These are phyloP conservation scores for Cyprinodon diabolis DNA, from an alignment of 2,797 vertebrate species.

Conservation along the genomic window DNA sequence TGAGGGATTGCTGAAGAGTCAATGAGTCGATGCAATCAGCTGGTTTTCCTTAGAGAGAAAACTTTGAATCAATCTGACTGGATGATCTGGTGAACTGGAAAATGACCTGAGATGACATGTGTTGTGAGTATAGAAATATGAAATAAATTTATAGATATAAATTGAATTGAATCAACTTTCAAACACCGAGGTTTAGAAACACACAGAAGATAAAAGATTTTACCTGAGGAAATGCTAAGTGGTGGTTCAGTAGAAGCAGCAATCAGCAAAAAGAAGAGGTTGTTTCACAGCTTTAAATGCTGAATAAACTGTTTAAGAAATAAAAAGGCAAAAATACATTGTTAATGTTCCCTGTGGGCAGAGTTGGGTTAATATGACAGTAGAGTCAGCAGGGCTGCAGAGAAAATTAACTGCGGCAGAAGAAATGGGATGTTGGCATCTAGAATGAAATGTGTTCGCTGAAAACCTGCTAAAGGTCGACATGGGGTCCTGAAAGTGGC, in stretches of 20 bases:
- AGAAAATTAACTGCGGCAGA: not conserved
- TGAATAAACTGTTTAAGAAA: constrained; percentile 1
- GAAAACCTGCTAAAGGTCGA: not conserved
- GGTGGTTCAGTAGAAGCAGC: not conserved
- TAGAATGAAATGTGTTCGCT: not conserved
- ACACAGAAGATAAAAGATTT: too few species aligned
- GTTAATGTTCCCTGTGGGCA: constrained; percentile 2
- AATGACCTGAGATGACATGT: too few species aligned
- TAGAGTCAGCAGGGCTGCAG: constrained; percentile 2
- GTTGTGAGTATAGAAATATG: too few species aligned
- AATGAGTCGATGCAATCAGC: too few species aligned
- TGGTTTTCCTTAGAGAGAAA: too few species aligned
- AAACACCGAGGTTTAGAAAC: not conserved
- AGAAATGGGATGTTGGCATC: not conserved
- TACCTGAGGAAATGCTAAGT: not conserved
- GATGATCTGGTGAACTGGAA: too few species aligned
- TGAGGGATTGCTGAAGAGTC: too few species aligned
- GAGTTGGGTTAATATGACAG: not conserved
- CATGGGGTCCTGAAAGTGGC: not conserved
- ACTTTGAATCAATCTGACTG: too few species aligned
- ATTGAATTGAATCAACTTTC: not conserved
- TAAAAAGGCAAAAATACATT: constrained; percentile 1
- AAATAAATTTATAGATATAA: too few species aligned
- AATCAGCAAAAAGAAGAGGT: not conserved
- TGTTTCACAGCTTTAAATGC: constrained; percentile 2